phyloP scores from a whole-genome alignment of 1,140 invertebrate species.

The Drosophila azteca region DNA sequence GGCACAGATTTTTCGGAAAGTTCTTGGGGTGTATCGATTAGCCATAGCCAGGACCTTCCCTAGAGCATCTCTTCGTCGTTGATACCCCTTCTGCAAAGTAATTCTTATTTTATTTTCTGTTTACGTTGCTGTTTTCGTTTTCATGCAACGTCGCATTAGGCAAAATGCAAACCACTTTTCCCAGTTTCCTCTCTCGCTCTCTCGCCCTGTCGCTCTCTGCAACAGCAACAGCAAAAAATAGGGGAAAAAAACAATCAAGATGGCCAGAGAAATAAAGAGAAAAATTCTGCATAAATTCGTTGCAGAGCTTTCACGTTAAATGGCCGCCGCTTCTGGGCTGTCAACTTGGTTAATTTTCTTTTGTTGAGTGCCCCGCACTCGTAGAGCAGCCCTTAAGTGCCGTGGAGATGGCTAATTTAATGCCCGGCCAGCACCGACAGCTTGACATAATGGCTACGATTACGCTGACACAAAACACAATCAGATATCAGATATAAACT shows the following conservation, averaged over 20 bases:
- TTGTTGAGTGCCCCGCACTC: slow-evolving; percentile 5
- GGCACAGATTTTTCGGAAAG: too few species aligned
- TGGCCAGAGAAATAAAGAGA: too few species aligned
- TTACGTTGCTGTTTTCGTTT: slow-evolving; percentile 58
- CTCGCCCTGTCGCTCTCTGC: too few species aligned
- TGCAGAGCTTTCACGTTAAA: slow-evolving; percentile 22
- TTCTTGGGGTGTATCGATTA: too few species aligned
- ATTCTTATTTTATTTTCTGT: slow-evolving; percentile 52
- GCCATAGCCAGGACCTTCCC: not conserved
- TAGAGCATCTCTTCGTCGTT: slow-evolving; percentile 28
- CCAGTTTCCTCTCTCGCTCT: not conserved
- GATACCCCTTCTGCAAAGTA: not conserved
- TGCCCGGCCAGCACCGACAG: slow-evolving; percentile 52
- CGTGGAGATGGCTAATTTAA: slow-evolving; percentile 32
- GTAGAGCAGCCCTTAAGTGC: slow-evolving; percentile 23
- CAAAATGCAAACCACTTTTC: slow-evolving; percentile 57
- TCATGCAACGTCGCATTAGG: slow-evolving; percentile 62
- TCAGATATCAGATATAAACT: slow-evolving; percentile 4
- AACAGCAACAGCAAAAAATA: slow-evolving; percentile 1
- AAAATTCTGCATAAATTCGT: slow-evolving; percentile 42
- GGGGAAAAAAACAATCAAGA: slow-evolving; percentile 14
- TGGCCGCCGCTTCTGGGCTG: slow-evolving; percentile 12
- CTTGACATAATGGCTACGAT: slow-evolving; percentile 67
- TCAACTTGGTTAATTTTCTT: slow-evolving; percentile 49
- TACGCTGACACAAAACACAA: slow-evolving; percentile 51